These are phyloP conservation scores for Drosophila fuyamai DNA, from an alignment of 1,140 invertebrate genomes.

Conservation along the genomic window DNA sequence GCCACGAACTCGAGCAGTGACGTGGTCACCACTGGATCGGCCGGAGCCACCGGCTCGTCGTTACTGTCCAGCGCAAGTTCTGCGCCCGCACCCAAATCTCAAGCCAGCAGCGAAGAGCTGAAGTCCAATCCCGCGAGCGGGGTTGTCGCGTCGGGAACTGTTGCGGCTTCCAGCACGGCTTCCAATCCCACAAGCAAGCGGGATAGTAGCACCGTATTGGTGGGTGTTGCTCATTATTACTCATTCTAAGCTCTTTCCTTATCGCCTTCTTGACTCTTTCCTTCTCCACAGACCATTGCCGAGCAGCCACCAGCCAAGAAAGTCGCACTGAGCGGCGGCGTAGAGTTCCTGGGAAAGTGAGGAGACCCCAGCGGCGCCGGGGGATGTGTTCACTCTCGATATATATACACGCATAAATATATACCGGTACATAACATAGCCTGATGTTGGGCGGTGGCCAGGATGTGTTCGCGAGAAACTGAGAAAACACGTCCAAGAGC, in stretches of 20 bases:
- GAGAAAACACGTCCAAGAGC: not conserved
- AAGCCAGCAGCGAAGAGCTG: conserved; percentile 39
- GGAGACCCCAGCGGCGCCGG: not conserved
- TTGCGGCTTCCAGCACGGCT: not conserved
- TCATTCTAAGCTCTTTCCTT: not conserved
- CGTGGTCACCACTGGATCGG: conserved; percentile 22
- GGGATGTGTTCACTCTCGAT: conserved; percentile 22
- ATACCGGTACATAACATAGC: conserved; percentile 21
- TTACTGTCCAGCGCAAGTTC: conserved; percentile 16
- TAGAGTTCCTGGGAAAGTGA: conserved; percentile 51
- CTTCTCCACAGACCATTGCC: conserved; percentile 27
- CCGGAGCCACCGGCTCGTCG: conserved; percentile 7
- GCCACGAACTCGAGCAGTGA: conserved; percentile 65
- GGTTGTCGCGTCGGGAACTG: not conserved
- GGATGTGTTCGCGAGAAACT: not conserved
- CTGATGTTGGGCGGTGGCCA: not conserved
- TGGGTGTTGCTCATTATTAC: conserved; percentile 10
- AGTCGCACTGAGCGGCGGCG: conserved; percentile 34
- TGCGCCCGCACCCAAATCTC: conserved; percentile 33
- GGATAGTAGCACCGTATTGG: conserved; percentile 46
- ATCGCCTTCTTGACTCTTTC: no score
- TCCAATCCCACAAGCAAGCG: conserved; percentile 37
- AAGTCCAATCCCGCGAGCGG: conserved; percentile 24
- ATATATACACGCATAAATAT: conserved; percentile 27
- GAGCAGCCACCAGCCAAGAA: conserved; percentile 66